Evolutionary conservation across 2,888 invertebrate genomes (phyloP).

Genomic region (Aethes cnicana): DNA sequence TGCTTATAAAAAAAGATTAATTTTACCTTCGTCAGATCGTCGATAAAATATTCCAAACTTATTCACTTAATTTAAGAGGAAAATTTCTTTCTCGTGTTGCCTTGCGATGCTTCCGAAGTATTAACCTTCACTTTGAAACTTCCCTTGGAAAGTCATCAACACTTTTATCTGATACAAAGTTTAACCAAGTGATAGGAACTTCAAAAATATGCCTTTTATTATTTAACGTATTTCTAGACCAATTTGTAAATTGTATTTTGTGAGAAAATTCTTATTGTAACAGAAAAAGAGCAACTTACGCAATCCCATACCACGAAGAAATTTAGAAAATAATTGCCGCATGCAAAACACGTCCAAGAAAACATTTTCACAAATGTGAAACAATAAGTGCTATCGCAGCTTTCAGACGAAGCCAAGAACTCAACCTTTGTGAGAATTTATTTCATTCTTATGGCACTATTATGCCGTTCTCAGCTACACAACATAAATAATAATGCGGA

Average conservation of each 20-base stretch:
- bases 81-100: not conserved
- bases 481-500: conserved; percentile 80
- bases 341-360: conserved; percentile 59
- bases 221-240: no score
- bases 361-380: conserved; percentile 66
- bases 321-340: conserved; percentile 45
- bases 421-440: conserved; percentile 76
- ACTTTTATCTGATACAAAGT: conserved; percentile 10
- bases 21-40: no score
- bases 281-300: no score
- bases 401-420: conserved; percentile 71
- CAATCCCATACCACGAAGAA: conserved; percentile 16
- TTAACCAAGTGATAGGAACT: conserved; percentile 1
- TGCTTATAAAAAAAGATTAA: no score
- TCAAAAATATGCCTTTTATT: no score
- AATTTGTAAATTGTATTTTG: no score
- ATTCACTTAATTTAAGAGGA: not conserved
- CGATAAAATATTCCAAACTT: not conserved
- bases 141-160: conserved; percentile 1
- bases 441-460: conserved; percentile 80
- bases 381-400: conserved; percentile 72
- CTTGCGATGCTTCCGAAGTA: not conserved
- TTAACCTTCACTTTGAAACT: not conserved
- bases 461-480: conserved; percentile 79
- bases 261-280: no score